Evolutionary conservation across 2,888 invertebrate species (phyloP).

Genomic region (Drosophila sordidula): DNA sequence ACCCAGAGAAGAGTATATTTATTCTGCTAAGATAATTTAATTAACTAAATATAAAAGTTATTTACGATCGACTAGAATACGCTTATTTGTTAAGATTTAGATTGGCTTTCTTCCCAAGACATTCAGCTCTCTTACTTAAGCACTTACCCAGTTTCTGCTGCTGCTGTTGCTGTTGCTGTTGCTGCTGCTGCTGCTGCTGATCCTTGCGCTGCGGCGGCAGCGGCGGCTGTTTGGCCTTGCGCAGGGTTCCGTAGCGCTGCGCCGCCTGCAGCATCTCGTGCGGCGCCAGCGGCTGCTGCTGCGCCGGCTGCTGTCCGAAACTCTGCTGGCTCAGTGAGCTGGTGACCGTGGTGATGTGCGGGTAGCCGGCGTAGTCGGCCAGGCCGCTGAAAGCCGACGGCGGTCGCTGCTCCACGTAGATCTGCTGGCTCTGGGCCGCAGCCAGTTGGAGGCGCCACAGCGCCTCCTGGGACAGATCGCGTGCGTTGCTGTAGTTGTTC

Average conservation of each 20-base stretch:
- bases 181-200: constrained; percentile 63
- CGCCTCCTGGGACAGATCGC: constrained; percentile 80
- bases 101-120: no score
- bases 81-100: no score
- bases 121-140: no score
- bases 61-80: no score
- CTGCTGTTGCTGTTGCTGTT: constrained; percentile 62
- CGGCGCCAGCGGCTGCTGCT: constrained; percentile 53
- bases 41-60: no score
- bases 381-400: constrained; percentile 79
- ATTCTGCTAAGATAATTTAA: no score
- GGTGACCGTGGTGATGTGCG: constrained; percentile 77
- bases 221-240: constrained; percentile 78
- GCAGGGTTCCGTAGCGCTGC: constrained; percentile 79
- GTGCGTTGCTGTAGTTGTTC: constrained; percentile 81
- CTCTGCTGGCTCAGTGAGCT: constrained; percentile 79
- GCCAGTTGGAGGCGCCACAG: constrained; percentile 81
- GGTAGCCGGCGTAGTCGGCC: constrained; percentile 80
- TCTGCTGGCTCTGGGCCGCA: constrained; percentile 72
- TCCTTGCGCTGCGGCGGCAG: constrained; percentile 77
- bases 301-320: constrained; percentile 60
- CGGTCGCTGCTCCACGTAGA: constrained; percentile 80
- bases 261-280: constrained; percentile 75
- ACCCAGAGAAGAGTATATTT: no score
- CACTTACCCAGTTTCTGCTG: constrained; percentile 77